These are phyloP conservation scores for Tyria jacobaeae DNA, from an alignment of 2,888 invertebrate species.

Conservation along the genomic window DNA sequence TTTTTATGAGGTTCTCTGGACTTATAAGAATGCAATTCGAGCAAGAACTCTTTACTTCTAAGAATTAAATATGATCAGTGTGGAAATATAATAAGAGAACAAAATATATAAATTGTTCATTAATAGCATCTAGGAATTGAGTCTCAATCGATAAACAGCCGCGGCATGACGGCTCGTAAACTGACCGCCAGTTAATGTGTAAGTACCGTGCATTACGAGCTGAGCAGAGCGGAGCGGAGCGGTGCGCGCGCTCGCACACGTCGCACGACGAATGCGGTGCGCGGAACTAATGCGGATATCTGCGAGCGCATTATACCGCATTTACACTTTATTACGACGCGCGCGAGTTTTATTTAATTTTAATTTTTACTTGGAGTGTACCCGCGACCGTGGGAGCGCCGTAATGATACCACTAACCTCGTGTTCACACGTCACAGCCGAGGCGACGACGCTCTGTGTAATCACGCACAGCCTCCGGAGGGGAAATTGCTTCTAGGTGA, in stretches of 20 bases:
- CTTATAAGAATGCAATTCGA: constrained; percentile 6
- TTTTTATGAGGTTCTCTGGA: constrained; percentile 5
- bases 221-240: constrained; percentile 23
- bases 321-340: constrained; percentile 57
- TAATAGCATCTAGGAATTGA: constrained; percentile 38
- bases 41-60: constrained; percentile 6
- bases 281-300: constrained; percentile 62
- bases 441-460: constrained; percentile 2
- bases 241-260: constrained; percentile 55
- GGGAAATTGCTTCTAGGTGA: constrained; percentile 21
- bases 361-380: constrained; percentile 33
- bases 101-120: constrained; percentile 31
- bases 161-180: constrained; percentile 46
- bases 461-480: constrained; percentile 15
- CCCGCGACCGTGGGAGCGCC: constrained; percentile 14
- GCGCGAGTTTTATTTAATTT: constrained; percentile 54
- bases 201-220: constrained; percentile 40
- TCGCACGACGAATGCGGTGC: constrained; percentile 70
- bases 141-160: constrained; percentile 39
- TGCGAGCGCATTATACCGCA: constrained; percentile 55
- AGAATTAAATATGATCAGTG: constrained; percentile 8
- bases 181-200: constrained; percentile 29
- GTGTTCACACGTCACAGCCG: constrained; percentile 16
- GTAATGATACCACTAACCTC: constrained; percentile 4
- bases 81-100: constrained; percentile 15